phyloP scores from a whole-genome alignment of 2,888 invertebrate genomes.

The Cynaeus angustus region DNA sequence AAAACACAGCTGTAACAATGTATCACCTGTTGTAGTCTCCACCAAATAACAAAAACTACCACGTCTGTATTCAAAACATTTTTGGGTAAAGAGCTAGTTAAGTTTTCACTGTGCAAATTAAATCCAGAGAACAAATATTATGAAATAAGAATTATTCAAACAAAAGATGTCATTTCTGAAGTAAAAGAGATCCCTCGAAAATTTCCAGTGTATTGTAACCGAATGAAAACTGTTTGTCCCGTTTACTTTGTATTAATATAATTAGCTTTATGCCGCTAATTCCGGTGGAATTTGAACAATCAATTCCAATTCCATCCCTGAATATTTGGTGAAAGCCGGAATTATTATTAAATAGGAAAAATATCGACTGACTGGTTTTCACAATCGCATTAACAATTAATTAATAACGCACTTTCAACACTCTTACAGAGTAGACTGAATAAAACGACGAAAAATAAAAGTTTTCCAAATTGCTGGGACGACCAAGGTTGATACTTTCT shows the following conservation, averaged over 20 bases:
- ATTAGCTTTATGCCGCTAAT: slow-evolving; percentile 7
- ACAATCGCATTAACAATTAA: slow-evolving; percentile 6
- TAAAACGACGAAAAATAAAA: no score
- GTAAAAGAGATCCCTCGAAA: no score
- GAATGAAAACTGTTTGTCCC: slow-evolving; percentile 5
- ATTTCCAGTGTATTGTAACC: no score
- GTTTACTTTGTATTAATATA: slow-evolving; percentile 20
- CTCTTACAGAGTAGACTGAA: no score
- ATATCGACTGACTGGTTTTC: slow-evolving; percentile 3
- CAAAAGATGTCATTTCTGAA: no score
- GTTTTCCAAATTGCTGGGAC: neutral
- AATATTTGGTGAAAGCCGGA: slow-evolving; percentile 8
- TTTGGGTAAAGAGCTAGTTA: neutral
- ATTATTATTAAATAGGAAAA: slow-evolving; percentile 20
- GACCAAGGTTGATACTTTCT: no score
- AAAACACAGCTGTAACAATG: slow-evolving; percentile 32
- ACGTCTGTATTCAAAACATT: slow-evolving; percentile 1
- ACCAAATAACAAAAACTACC: neutral
- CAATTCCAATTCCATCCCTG: neutral
- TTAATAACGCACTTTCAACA: slow-evolving; percentile 3
- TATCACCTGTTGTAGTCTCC: slow-evolving; percentile 31
- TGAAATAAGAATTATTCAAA: no score
- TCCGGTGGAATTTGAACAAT: neutral
- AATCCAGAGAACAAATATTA: no score
- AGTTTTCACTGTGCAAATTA: no score